Conservation (phyloP, 2,888 invertebrate species). For the Lapara coniferarum region DNA sequence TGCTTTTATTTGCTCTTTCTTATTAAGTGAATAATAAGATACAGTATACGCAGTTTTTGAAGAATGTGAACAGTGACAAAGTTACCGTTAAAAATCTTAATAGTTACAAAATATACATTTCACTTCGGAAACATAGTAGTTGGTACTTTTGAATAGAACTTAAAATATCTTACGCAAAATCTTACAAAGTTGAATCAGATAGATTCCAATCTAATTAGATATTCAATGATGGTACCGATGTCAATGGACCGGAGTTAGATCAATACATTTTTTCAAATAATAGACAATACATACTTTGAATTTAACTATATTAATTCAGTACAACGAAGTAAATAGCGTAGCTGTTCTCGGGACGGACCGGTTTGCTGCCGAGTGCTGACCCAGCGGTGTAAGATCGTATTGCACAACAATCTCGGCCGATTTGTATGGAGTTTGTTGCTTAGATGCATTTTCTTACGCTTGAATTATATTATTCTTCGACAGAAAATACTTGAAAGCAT, state of each 20-base stretch:
- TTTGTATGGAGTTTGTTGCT: slow-evolving; percentile 22
- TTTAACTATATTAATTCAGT: slow-evolving; percentile 22
- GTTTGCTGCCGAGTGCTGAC: slow-evolving; percentile 42
- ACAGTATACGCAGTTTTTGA: too few relatives aligned
- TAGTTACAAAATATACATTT: background rate
- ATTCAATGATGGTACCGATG: background rate
- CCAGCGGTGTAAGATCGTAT: slow-evolving; percentile 42
- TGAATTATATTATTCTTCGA: background rate
- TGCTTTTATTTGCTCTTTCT: background rate
- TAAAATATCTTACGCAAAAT: background rate
- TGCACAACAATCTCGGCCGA: slow-evolving; percentile 40
- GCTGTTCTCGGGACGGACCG: slow-evolving; percentile 39
- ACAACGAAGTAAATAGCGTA: slow-evolving; percentile 17
- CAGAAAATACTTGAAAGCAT: too few relatives aligned
- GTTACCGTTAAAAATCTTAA: background rate
- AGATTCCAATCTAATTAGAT: background rate
- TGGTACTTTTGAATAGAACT: background rate
- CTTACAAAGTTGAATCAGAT: background rate
- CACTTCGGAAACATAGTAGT: background rate
- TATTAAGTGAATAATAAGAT: background rate
- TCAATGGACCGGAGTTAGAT: background rate
- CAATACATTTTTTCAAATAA: background rate
- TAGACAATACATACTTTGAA: slow-evolving; percentile 11
- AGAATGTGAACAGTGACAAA: background rate
- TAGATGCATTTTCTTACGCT: slow-evolving; percentile 22